Evolutionary conservation across 23 tunicate species (phyloP).

Genomic region (Trididemnum nubilum): DNA sequence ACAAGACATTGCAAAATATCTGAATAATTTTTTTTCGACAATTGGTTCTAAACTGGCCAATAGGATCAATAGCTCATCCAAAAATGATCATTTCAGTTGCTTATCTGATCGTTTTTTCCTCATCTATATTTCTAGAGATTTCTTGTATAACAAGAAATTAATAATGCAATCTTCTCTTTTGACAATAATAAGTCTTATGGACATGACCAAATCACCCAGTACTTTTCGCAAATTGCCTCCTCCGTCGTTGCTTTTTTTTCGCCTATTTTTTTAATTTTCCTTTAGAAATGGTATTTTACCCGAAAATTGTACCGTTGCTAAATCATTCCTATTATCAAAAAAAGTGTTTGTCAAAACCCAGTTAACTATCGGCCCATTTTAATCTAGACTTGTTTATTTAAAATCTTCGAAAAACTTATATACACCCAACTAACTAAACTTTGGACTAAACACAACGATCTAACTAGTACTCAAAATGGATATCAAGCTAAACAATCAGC

Average conservation of each 20-base stretch:
- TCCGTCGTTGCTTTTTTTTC: too few relatives aligned
- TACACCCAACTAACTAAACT: not conserved
- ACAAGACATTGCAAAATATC: not conserved
- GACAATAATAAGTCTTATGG: not conserved
- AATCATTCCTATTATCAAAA: not conserved
- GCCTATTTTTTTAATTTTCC: too few relatives aligned
- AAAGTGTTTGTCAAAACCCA: not conserved
- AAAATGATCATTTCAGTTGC: not conserved
- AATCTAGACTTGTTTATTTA: not conserved
- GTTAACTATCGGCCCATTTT: constrained; percentile 9
- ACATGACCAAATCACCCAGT: not conserved
- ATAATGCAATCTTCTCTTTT: not conserved
- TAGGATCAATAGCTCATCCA: not conserved
- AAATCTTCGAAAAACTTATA: not conserved
- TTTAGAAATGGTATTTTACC: not conserved
- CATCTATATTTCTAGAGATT: not conserved
- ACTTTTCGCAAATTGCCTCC: not conserved
- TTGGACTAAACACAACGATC: not conserved
- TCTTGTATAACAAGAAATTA: not conserved
- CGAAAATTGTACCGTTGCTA: not conserved
- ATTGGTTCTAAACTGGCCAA: constrained; percentile 1
- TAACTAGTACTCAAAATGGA: constrained; percentile 3
- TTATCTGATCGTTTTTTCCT: not conserved
- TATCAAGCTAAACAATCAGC: not conserved
- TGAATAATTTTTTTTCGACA: not conserved